Base-by-base conservation (phyloP, 2,113 vertebrate genomes). In the Saccopteryx leptura region DNA sequence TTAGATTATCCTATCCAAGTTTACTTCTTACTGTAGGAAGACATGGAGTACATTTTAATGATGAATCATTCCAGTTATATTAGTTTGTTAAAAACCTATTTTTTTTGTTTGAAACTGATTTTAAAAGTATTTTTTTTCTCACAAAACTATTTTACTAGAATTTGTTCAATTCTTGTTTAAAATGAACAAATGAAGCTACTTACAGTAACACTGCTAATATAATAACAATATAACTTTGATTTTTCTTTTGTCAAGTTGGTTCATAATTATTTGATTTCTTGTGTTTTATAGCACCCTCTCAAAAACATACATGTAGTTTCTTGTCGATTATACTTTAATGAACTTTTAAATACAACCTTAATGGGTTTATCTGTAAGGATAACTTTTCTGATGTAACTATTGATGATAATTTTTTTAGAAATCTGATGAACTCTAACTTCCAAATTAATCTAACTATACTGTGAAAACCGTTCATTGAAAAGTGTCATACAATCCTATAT, bases 321-420 rank as follows among this genome's bases (percentile, higher is more conserved):
- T 58, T 60, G 26, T 82, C 18, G 3, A n/a, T 94, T 85, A 63
- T 23, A 39, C 2, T 90, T 90, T 58, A 95, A 86, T 54, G 83
- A 58, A 4, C 65, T 90, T 93, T 92, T 60, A 85, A 91, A 93
- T 65, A 80, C 39, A 82, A 86, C 11, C 84, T 85, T 72, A 46
- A 58, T 81, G 33, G 1, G 21, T 93, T 92, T 96, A 15, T 15
- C 26, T 90, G 4, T 90, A 48, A 79, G 65, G 31, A 26, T 46
- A 93, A 17, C 61, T 76, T 82, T 48, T 95, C 74, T 19, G 88
- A 90, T 94, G 12, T 93, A 24, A 71, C 68, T 86, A 1, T 93
- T 92, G 63, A 83, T 95, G 60, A 33, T 88, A 0, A 9, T 93
- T 91, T n/a, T 97, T 92, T 96, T 81, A 89, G 61, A 96, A 95